Percentiles rank a stretch among this genome's conserved stretches.
Conservation (phyloP, 2,113 vertebrate genomes). For the Sceloporus tristichus region DNA sequence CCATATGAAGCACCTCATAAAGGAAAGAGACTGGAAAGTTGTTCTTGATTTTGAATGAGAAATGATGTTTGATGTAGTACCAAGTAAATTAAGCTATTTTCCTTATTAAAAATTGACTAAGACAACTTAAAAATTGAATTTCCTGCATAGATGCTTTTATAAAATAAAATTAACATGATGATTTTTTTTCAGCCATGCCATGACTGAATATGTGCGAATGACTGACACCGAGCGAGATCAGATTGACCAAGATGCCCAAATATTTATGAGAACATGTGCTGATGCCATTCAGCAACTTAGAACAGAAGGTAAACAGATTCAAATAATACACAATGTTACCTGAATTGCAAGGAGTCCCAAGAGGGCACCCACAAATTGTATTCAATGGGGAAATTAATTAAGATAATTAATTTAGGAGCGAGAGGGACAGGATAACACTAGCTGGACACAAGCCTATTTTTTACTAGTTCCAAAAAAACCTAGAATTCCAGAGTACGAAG, state of each 20-base stretch:
- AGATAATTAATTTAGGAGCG: too few relatives aligned
- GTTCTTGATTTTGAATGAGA: neutral
- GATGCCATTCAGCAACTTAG: conserved; percentile 94
- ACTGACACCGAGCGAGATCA: conserved; percentile 94
- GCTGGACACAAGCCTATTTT: too few relatives aligned
- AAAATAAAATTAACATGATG: conserved; percentile 1
- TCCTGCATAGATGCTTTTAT: neutral
- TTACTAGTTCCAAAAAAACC: too few relatives aligned
- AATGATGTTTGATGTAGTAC: neutral
- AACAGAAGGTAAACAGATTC: conserved; percentile 81
- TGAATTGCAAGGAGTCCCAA: neutral
- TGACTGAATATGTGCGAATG: conserved; percentile 91
- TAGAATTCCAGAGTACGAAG: too few relatives aligned
- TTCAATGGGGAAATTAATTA: too few relatives aligned
- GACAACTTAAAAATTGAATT: neutral
- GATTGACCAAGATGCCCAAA: conserved; percentile 97
- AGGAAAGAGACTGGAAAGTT: neutral
- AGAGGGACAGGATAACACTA: too few relatives aligned
- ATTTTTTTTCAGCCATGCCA: conserved; percentile 82
- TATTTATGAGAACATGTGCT: conserved; percentile 94
- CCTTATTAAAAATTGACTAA: neutral
- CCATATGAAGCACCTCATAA: neutral
- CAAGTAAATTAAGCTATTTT: neutral
- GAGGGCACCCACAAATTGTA: too few relatives aligned
- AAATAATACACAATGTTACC: neutral